Conservation (phyloP, 2,797 vertebrate genomes). For the Paedocypris micromegethes region DNA sequence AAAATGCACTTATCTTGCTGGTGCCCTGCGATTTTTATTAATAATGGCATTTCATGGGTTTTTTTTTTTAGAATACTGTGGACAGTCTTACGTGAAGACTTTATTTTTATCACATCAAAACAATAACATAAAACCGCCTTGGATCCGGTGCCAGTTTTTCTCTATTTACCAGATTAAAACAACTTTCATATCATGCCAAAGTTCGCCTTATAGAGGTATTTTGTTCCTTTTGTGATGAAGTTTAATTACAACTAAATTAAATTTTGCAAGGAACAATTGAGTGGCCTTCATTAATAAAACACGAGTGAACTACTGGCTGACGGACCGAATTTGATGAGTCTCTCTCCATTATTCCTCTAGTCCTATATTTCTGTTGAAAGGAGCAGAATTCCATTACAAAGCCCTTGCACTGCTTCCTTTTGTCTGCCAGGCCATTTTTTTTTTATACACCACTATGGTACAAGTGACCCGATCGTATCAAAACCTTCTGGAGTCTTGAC, state of each 20-base stretch:
- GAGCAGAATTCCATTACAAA: slow-evolving; percentile 45
- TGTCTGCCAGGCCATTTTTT: slow-evolving; percentile 52
- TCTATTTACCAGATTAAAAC: too few relatives aligned
- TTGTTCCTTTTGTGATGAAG: slow-evolving; percentile 15
- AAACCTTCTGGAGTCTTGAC: slow-evolving; percentile 58
- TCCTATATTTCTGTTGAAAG: slow-evolving; percentile 27
- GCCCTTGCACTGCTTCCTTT: slow-evolving; percentile 59
- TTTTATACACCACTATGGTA: slow-evolving; percentile 43
- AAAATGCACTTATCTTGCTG: slow-evolving; percentile 50
- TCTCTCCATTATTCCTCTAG: slow-evolving; percentile 20
- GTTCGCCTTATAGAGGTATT: too few relatives aligned
- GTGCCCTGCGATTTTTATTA: slow-evolving; percentile 24
- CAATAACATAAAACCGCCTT: too few relatives aligned
- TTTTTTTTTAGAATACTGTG: not conserved
- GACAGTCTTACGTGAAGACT: too few relatives aligned
- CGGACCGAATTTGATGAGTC: slow-evolving; percentile 50
- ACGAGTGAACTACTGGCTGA: slow-evolving; percentile 40
- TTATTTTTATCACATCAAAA: too few relatives aligned
- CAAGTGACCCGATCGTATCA: slow-evolving; percentile 63
- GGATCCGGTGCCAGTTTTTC: too few relatives aligned
- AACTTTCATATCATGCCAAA: too few relatives aligned
- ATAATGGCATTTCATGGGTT: not conserved
- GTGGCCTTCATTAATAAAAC: slow-evolving; percentile 44
- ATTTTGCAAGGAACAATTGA: slow-evolving; percentile 39
- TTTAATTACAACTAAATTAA: slow-evolving; percentile 37